A percentile compares a stretch with the other conserved stretches of the same genome.
phyloP scores from a whole-genome alignment of 2,888 invertebrate species.

The Apamea monoglypha region DNA sequence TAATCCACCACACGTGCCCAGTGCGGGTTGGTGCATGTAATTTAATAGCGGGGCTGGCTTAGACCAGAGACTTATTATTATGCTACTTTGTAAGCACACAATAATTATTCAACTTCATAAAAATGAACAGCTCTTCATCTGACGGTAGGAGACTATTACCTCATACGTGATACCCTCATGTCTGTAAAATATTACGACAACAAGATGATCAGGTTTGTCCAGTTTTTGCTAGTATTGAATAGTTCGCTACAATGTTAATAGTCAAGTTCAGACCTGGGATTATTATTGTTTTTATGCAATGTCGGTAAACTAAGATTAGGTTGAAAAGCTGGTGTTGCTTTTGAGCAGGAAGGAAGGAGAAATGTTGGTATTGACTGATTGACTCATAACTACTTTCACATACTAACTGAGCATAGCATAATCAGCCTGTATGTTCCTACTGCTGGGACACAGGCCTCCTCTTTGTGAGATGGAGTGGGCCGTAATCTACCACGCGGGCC shows the following conservation, averaged over 20 bases:
- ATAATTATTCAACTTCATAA: background rate
- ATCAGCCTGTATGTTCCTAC: too few relatives aligned
- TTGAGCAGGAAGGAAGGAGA: background rate
- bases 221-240: constrained; percentile 43
- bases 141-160: constrained; percentile 3
- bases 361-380: background rate
- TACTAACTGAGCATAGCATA: too few relatives aligned
- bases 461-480: too few relatives aligned
- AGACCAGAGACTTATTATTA: too few relatives aligned
- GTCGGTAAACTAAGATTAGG: constrained; percentile 1
- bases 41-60: too few relatives aligned
- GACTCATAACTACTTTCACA: background rate
- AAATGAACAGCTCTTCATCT: background rate
- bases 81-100: background rate
- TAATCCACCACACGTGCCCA: too few relatives aligned
- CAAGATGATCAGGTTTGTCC: constrained; percentile 47
- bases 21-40: too few relatives aligned
- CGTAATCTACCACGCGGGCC: too few relatives aligned
- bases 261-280: constrained; percentile 40
- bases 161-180: constrained; percentile 11
- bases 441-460: too few relatives aligned
- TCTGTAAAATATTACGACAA: constrained; percentile 22
- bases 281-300: constrained; percentile 42
- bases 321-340: background rate
- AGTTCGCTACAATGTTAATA: constrained; percentile 40